Evolutionary conservation across 23 tunicate species (phyloP).

Genomic region (Trididemnum nubilum): DNA sequence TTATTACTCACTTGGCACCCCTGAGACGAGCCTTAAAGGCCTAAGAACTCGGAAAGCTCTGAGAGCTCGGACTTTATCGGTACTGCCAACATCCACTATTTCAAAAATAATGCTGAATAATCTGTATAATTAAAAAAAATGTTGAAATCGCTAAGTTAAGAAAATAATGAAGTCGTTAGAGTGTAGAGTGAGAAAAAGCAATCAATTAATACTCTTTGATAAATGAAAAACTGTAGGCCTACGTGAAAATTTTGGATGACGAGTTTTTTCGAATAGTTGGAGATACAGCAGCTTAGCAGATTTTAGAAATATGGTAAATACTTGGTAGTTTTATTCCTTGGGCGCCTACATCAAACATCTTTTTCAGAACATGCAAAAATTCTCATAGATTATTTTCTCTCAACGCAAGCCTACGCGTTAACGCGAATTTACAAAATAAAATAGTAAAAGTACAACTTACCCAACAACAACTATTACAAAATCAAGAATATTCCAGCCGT

Average conservation of each 20-base stretch:
- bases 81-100: constrained; percentile 66
- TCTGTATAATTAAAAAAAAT: constrained; percentile 30
- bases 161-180: background rate
- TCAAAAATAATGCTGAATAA: constrained; percentile 78
- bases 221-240: too few species aligned
- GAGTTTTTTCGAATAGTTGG: too few species aligned
- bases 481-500: constrained; percentile 96
- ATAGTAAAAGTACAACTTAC: constrained; percentile 36
- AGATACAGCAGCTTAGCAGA: too few species aligned
- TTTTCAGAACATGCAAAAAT: too few species aligned
- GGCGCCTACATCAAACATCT: too few species aligned
- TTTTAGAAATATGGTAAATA: too few species aligned
- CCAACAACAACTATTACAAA: constrained; percentile 94
- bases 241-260: too few species aligned
- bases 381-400: too few species aligned
- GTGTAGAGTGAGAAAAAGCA: background rate
- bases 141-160: background rate
- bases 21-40: constrained; percentile 97
- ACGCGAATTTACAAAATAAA: too few species aligned
- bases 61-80: constrained; percentile 94
- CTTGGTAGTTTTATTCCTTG: too few species aligned
- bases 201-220: too few species aligned
- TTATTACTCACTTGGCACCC: constrained; percentile 93
- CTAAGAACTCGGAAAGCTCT: constrained; percentile 99
- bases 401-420: too few species aligned